Base-by-base conservation (phyloP, 2,113 vertebrate species). In the Cyanoliseus patagonus region DNA sequence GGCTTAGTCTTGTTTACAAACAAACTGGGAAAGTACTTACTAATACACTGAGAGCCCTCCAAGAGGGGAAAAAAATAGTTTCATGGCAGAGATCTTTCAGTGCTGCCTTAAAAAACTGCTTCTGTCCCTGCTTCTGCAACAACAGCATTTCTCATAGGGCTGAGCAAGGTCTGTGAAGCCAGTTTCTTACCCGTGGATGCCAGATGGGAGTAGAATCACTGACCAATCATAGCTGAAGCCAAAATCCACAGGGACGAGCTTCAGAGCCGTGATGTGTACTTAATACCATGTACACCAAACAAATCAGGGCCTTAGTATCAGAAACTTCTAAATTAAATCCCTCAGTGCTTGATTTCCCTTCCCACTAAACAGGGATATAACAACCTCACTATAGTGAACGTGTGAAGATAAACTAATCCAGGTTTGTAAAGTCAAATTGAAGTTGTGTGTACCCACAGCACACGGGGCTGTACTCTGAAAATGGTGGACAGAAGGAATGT, bases 401-500 rank as follows among this genome's bases (percentile, higher is more conserved):
- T 4, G 20, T 27, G 33, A 94, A 92, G 91, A 81, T 88, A 93
- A 94, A 86, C 28, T 78, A 92, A 94, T 77, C 61, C 22, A 61
- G 42, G 84, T 94, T 82, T 91, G 62, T 66, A 69, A 89, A 91
- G 83, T 70, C 91, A 89, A 82, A 85, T 22, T 95, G 66, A 79
- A 94, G 57, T 72, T 87, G 33, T 87, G 66, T 73, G 35, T 73
- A 61, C 47, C 81, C 81, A 89, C 35, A 94, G 68, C 78, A 69
- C 78, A 66, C n/a, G 42, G 24, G 19, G 73, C 17, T 17, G 33
- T 57, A 89, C 51, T 52, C 77, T 82, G 77, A 89, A 91, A 95
- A 89, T 0, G 31, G 74, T 87, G 57, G 57, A 84, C 76, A 62
- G 94, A 79, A 79, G 11, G 17, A 72, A 76, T 37, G 20, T n/a